Percentiles rank a stretch among this genome's conserved stretches.
Evolutionary conservation across 1,140 invertebrate genomes (phyloP).

Genomic region (Odontomachus brunneus): DNA sequence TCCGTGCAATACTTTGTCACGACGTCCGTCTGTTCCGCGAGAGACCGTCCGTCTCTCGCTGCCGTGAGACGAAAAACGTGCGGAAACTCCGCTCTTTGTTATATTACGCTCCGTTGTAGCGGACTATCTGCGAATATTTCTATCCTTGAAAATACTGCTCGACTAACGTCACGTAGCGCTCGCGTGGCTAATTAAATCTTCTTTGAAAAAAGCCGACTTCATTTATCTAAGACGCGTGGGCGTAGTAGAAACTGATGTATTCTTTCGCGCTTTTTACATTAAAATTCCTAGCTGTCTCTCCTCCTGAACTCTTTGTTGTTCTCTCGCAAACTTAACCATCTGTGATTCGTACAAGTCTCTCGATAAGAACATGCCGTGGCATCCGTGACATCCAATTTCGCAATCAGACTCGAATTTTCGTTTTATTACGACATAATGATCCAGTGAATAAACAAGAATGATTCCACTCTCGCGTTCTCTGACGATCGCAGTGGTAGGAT

Average conservation of each 20-base stretch:
- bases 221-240: not conserved
- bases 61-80: slow-evolving; percentile 14
- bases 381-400: not conserved
- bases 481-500: too few species aligned
- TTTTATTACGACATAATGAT: not conserved
- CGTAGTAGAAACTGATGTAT: not conserved
- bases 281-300: not conserved
- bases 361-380: not conserved
- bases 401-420: not conserved
- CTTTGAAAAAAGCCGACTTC: not conserved
- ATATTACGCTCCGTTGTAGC: slow-evolving; percentile 40
- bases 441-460: too few species aligned
- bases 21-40: slow-evolving; percentile 28
- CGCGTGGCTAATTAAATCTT: slow-evolving; percentile 19
- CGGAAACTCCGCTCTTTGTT: slow-evolving; percentile 21
- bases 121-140: slow-evolving; percentile 21
- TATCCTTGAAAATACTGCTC: slow-evolving; percentile 1
- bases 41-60: not conserved
- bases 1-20: slow-evolving; percentile 46
- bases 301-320: not conserved
- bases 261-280: not conserved
- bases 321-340: not conserved
- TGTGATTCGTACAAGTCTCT: too few species aligned
- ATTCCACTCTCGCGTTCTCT: too few species aligned
- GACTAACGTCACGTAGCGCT: not conserved